Percentiles rank a stretch among this genome's conserved stretches.
These are phyloP conservation scores for Sporophila hypoxantha DNA, from an alignment of 2,113 vertebrate species.

Conservation along the genomic window DNA sequence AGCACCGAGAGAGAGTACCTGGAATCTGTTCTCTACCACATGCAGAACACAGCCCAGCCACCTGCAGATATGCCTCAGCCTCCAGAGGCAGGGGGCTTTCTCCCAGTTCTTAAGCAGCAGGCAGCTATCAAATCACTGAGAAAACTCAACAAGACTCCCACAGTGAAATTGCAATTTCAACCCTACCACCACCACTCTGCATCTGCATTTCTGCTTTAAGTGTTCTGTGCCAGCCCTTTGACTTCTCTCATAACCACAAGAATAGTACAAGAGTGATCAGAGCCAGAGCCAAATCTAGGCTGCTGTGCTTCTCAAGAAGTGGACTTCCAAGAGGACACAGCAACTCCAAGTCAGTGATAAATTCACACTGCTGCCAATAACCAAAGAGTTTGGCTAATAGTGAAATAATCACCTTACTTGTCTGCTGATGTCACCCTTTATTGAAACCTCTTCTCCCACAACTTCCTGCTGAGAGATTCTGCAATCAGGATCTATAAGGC, in stretches of 20 bases:
- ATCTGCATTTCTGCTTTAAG: background rate
- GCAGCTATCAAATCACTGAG: background rate
- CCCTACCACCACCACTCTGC: too few species aligned
- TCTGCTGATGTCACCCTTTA: background rate
- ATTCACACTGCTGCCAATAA: background rate
- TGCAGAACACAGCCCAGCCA: background rate
- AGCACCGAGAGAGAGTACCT: background rate
- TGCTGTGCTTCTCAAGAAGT: background rate
- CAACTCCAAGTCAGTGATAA: background rate
- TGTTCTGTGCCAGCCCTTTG: background rate
- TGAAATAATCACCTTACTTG: background rate
- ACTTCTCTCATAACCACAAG: background rate
- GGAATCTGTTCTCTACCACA: background rate
- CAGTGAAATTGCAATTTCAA: background rate
- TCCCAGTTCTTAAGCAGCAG: background rate
- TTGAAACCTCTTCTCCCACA: background rate
- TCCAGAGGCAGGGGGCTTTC: background rate
- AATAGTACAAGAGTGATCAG: background rate
- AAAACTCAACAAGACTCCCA: background rate
- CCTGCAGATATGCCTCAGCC: fast-evolving
- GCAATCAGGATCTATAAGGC: background rate
- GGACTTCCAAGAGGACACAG: background rate
- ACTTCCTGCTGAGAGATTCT: background rate
- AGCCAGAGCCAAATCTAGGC: background rate
- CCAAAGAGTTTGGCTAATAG: background rate